phyloP scores from a whole-genome alignment of 2,113 vertebrate genomes.

The Takifugu bimaculatus region DNA sequence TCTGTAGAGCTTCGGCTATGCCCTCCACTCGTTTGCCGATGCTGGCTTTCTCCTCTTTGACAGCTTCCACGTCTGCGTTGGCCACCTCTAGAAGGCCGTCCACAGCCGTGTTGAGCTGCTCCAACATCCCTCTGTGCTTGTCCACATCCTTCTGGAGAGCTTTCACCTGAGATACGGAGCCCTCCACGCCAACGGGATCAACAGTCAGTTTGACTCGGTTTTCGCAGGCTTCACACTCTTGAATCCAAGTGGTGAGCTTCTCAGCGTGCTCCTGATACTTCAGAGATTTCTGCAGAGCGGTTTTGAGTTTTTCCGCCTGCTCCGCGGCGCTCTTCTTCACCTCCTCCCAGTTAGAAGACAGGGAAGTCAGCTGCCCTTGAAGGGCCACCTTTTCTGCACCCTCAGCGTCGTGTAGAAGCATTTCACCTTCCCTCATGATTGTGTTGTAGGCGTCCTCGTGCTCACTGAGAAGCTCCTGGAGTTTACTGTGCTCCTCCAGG shows the following conservation, averaged over 20 bases:
- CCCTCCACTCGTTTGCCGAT: constrained; percentile 79
- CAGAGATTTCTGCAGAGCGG: constrained; percentile 80
- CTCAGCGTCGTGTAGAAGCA: constrained; percentile 85
- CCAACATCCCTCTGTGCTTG: constrained; percentile 85
- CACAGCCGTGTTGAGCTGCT: constrained; percentile 81
- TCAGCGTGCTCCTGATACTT: constrained; percentile 84
- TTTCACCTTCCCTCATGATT: constrained; percentile 84
- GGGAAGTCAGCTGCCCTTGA: constrained; percentile 81
- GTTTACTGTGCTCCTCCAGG: constrained; percentile 80
- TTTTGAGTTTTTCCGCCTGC: constrained; percentile 78
- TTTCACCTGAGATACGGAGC: constrained; percentile 79
- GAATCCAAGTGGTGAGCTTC: constrained; percentile 82
- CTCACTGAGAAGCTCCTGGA: constrained; percentile 71
- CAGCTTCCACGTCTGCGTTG: constrained; percentile 78
- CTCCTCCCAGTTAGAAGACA: constrained; percentile 86
- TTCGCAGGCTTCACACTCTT: constrained; percentile 79
- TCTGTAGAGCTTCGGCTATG: constrained; percentile 80
- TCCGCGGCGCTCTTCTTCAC: constrained; percentile 80
- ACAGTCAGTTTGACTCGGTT: constrained; percentile 73
- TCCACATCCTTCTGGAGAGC: constrained; percentile 90
- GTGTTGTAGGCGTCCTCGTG: constrained; percentile 80
- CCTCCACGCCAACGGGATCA: constrained; percentile 78
- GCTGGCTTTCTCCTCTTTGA: constrained; percentile 77
- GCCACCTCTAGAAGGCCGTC: constrained; percentile 82
- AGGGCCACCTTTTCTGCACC: constrained; percentile 84